Evolutionary conservation across 1,140 invertebrate species (phyloP), one percentile per base, ranked within the genome.

Genomic region (Harlomillsia oculata): DNA sequence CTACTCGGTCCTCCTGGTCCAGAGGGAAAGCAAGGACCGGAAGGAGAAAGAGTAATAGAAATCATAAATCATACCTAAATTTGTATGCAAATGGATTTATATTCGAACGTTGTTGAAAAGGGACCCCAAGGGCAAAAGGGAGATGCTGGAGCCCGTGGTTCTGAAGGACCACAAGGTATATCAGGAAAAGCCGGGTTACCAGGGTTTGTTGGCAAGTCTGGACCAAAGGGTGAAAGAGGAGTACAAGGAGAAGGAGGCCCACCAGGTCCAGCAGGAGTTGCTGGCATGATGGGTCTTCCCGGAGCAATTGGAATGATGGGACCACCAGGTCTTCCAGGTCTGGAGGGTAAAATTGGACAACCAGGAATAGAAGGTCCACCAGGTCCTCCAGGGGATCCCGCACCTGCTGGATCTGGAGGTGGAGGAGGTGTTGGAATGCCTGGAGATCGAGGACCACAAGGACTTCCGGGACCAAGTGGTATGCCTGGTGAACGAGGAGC

Each of bases 401-500:
- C 67, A 30, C 51, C 66, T 6, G 54, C 52, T 5, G 56, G 59
- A 40, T 41, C 40, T 25, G 61, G 62, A 5, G 64, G 56, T 46
- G 40, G 46, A 14, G 53, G 56, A 5, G 66, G 59, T 48, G 72
- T 69, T 21, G 73, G 74, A 29, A 63, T 69, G n/a, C 67, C 63
- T 23, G 75, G 74, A 6, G 67, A 67, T 63, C 3, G 69, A 68
- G 77, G 77, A 40, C 62, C 65, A 8, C 59, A 48, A 34, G 59
- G 56, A 48, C 23, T 20, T 13, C 14, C 51, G 9, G 59, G 57
- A 34, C 30, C 51, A 8, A 21, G 37, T 28, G 59, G 63, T 29
- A 4, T 76, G 71, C 72, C 75, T 18, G 76, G 77, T 43, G 76
- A 78, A 63, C 68, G 72, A 50, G 76, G 77, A 14, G 67, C 73